Evolutionary conservation across 2,113 vertebrate species (phyloP).

Genomic region (Macrotus californicus): DNA sequence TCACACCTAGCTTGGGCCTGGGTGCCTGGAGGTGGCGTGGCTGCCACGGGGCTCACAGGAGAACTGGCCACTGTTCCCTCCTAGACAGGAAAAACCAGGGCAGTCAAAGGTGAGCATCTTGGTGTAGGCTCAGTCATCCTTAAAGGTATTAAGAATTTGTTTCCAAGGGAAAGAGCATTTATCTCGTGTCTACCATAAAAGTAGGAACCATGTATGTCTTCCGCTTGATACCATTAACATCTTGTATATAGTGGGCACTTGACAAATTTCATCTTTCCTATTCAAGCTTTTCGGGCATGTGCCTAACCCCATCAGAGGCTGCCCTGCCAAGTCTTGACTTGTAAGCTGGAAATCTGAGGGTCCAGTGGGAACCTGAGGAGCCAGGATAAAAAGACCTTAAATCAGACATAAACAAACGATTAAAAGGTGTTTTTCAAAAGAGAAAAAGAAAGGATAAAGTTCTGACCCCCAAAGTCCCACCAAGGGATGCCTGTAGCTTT

Average conservation of each 20-base stretch:
- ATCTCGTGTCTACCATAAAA: background rate
- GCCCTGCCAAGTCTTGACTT: background rate
- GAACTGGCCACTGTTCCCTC: constrained; percentile 35
- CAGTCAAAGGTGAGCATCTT: background rate
- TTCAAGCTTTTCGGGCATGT: background rate
- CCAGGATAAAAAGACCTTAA: background rate
- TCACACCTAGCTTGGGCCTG: background rate
- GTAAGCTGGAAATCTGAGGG: background rate
- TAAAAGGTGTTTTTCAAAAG: background rate
- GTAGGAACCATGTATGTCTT: background rate
- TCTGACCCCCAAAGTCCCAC: background rate
- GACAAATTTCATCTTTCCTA: background rate
- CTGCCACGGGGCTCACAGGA: background rate
- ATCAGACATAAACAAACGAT: background rate
- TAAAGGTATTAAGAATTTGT: background rate
- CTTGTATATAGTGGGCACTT: background rate
- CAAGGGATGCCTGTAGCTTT: background rate
- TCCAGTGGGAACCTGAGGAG: background rate
- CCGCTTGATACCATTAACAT: background rate
- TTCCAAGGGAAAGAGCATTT: background rate
- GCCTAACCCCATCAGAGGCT: background rate
- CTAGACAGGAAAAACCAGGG: constrained; percentile 49
- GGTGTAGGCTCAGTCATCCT: background rate
- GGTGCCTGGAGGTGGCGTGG: background rate
- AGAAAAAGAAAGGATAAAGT: background rate